Base-by-base conservation (phyloP, 2,113 vertebrate species). In the Camelus dromedarius region DNA sequence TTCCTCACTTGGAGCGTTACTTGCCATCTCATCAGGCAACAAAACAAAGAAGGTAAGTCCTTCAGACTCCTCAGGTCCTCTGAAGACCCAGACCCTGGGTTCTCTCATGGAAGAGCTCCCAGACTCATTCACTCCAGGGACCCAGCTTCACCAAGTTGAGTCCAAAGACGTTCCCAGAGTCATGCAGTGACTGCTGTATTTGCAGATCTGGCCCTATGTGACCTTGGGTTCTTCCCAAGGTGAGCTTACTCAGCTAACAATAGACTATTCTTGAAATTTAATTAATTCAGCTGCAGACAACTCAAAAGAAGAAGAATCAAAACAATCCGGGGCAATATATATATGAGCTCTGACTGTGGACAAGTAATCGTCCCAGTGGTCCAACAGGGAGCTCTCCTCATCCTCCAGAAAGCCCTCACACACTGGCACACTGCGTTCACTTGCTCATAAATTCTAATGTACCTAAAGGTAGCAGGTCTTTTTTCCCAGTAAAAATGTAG, bases 391-490 rank as follows among this genome's bases (percentile, higher is more conserved):
- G 32, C 12, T 7, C 15, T 8, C n/a, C 15, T 30, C 15, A 12
- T 32, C 79, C 22, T 46, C 42, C 0, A 30, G n/a, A 2, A 8
- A 54, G 2, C 1, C 52, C 5, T 20, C 54, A 0, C 0, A 2
- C 1, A 7, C 30, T 32, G 9, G 32, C 30, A 12, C 2, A 14
- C 3, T 30, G 13, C 5, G 0, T 2, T 22, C 19, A 4, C 15
- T 24, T n/a, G 64, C 58, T 8, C 48, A 1, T 32, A 52, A 66
- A 32, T 67, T 60, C 52, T 32, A 77, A 20, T 0, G 8, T 4
- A 9, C 54, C 75, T 62, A 6, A 48, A 19, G 48, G 28, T 10
- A 48, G 50, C 22, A 18, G 11, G 13, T 3, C 52, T 54, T 22
- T 56, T 60, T 15, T 62, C 16, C 56, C 38, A 67, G 3, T 58